A percentile compares a stretch with the other conserved stretches of the same genome.
phyloP scores from a whole-genome alignment of 2,888 invertebrate genomes.

The Allolobophora icterica region DNA sequence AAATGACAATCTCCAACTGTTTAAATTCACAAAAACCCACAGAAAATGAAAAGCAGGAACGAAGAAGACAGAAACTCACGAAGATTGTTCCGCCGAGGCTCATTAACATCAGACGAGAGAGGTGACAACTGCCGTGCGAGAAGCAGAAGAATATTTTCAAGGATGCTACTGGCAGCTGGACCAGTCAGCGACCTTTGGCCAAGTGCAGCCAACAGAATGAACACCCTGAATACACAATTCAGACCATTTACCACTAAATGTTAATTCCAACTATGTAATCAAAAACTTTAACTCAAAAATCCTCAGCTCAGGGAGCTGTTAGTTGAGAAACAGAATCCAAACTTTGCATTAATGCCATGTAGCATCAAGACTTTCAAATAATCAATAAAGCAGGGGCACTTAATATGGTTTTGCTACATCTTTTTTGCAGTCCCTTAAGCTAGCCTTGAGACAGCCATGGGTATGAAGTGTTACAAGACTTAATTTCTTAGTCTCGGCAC shows the following conservation, averaged over 20 bases:
- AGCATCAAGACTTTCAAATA: background rate
- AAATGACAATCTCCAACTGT: background rate
- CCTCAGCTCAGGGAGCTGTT: background rate
- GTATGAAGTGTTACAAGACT: no score
- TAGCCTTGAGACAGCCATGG: no score
- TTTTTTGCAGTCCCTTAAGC: no score
- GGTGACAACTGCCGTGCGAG: conserved; percentile 67
- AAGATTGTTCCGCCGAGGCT: background rate
- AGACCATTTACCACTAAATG: background rate
- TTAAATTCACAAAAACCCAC: background rate
- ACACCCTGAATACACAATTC: conserved; percentile 70
- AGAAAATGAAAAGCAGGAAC: background rate
- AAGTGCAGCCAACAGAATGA: conserved; percentile 84
- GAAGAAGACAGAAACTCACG: conserved; percentile 2
- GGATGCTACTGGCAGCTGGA: conserved; percentile 56
- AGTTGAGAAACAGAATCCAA: background rate
- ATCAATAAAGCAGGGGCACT: background rate
- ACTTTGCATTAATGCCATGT: background rate
- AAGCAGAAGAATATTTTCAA: conserved; percentile 61
- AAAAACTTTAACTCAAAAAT: background rate
- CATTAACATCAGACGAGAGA: conserved; percentile 38
- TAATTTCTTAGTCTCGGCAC: no score
- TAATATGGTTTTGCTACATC: no score
- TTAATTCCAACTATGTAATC: background rate
- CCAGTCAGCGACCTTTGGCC: conserved; percentile 77